A percentile compares a stretch with the other conserved stretches of the same genome.
Evolutionary conservation across 2,888 invertebrate genomes (phyloP).

Genomic region (Hirtodrosophila trivittata): DNA sequence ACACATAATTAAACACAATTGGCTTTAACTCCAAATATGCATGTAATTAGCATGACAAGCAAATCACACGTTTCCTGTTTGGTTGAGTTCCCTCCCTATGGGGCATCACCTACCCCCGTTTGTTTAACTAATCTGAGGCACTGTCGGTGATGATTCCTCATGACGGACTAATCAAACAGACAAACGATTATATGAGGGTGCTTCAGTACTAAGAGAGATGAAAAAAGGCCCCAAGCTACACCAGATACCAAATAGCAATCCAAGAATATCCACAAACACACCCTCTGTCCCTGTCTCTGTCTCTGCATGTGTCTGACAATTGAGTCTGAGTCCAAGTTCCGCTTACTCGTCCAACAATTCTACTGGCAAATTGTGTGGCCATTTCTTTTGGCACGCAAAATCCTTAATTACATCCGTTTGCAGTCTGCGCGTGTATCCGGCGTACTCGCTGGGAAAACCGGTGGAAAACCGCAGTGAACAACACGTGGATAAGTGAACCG

Average conservation of each 20-base stretch:
- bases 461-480: constrained; percentile 61
- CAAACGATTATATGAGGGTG: constrained; percentile 58
- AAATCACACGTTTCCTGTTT: constrained; percentile 28
- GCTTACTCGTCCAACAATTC: constrained; percentile 17
- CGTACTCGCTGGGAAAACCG: constrained; percentile 32
- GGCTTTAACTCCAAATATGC: too few species aligned
- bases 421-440: constrained; percentile 73
- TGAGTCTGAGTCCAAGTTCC: constrained; percentile 32
- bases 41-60: constrained; percentile 46
- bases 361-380: constrained; percentile 53
- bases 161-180: constrained; percentile 57
- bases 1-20: too few species aligned
- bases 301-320: too few species aligned
- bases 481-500: constrained; percentile 69
- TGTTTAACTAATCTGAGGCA: too few species aligned
- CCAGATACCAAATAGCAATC: too few species aligned
- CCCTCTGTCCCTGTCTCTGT: too few species aligned
- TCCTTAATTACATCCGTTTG: constrained; percentile 76
- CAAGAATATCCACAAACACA: constrained; percentile 3
- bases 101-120: too few species aligned
- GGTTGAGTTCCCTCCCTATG: constrained; percentile 2
- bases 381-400: constrained; percentile 69
- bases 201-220: constrained; percentile 11
- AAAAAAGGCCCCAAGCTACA: constrained; percentile 7
- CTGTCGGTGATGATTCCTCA: constrained; percentile 16